These are phyloP conservation scores for Probosciger aterrimus DNA, from an alignment of 2,113 vertebrate species.

Conservation along the genomic window DNA sequence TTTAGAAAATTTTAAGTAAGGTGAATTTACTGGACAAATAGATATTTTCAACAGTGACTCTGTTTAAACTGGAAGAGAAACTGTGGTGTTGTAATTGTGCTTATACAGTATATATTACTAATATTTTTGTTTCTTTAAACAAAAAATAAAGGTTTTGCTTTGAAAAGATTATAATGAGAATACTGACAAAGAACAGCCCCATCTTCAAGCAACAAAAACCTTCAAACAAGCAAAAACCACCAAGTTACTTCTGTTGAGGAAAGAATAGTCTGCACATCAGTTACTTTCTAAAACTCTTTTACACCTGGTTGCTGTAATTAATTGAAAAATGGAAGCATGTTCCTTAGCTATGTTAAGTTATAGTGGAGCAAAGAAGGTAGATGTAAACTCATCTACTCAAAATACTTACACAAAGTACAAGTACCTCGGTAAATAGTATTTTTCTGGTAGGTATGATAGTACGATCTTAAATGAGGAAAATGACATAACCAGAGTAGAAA, in stretches of 20 bases:
- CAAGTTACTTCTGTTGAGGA: not conserved
- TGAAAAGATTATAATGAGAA: not conserved
- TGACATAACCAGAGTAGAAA: not conserved
- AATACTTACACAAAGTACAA: not conserved
- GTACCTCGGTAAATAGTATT: not conserved
- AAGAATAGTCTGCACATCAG: not conserved
- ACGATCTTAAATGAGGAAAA: not conserved
- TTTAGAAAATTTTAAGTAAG: not conserved
- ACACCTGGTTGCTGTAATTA: constrained; percentile 7
- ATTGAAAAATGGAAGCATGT: not conserved
- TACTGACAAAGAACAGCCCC: not conserved
- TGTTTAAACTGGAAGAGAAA: constrained; percentile 2
- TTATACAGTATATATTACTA: not conserved
- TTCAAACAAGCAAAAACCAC: not conserved
- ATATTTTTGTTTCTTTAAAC: not conserved
- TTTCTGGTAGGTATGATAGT: not conserved
- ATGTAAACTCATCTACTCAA: not conserved
- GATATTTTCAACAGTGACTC: not conserved
- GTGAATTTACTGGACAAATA: not conserved
- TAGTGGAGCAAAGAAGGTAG: not conserved
- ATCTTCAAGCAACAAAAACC: not conserved
- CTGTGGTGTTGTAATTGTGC: not conserved
- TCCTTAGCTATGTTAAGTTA: not conserved
- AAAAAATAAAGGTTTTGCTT: not conserved
- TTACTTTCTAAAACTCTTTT: not conserved